Conservation (phyloP, 2,113 vertebrate species). For the Circaetus gallicus region DNA sequence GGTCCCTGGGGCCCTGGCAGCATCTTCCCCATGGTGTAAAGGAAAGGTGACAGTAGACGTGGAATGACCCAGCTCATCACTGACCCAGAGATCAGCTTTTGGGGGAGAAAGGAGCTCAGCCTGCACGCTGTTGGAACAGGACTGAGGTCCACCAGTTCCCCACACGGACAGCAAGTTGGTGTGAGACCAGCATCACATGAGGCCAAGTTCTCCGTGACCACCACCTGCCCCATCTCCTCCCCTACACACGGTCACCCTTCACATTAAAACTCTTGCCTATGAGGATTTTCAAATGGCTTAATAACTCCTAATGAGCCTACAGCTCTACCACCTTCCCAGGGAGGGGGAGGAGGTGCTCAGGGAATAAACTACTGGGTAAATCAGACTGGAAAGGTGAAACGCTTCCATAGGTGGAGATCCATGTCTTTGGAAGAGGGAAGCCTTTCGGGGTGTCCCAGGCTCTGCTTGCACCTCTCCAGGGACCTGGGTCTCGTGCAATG, state of each 20-base stretch:
- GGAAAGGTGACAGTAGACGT: neutral
- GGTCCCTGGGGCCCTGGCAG: neutral
- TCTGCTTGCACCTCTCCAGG: neutral
- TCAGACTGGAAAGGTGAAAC: neutral
- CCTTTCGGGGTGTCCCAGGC: fast-evolving
- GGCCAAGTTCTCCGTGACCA: neutral
- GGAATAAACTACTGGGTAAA: neutral
- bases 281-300: neutral
- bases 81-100: neutral
- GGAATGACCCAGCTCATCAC: neutral
- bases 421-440: neutral
- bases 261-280: neutral
- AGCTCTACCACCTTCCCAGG: neutral
- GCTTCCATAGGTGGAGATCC: neutral
- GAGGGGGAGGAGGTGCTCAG: neutral
- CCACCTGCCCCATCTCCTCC: neutral
- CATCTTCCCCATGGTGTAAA: fast-evolving
- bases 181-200: fast-evolving
- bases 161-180: fast-evolving
- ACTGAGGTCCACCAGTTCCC: neutral
- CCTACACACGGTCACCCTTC: neutral
- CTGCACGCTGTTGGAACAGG: neutral
- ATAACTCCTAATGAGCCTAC: neutral
- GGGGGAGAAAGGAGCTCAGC: neutral
- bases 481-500: neutral